These are phyloP conservation scores for Eudemis profundana DNA, from an alignment of 2,888 invertebrate genomes.

Conservation along the genomic window DNA sequence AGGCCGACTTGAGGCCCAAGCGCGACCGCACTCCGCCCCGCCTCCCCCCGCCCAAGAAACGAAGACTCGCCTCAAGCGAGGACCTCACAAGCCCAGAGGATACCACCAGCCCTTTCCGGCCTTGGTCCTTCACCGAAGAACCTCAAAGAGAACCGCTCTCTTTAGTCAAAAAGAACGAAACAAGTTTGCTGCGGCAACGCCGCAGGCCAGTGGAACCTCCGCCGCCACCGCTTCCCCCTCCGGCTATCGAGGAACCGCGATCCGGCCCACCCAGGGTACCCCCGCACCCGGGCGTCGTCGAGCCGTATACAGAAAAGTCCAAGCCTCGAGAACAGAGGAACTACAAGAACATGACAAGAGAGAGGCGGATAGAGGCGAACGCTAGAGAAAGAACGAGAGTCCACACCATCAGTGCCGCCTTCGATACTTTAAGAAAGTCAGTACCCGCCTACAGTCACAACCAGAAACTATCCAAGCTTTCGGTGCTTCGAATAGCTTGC, in stretches of 20 bases:
- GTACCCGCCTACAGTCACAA: conserved; percentile 97
- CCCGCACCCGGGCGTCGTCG: conserved; percentile 80
- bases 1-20: conserved; percentile 83
- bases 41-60: conserved; percentile 88
- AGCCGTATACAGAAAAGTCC: conserved; percentile 60
- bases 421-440: conserved; percentile 93
- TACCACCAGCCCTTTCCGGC: conserved; percentile 85
- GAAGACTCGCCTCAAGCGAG: conserved; percentile 81
- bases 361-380: conserved; percentile 96
- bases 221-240: conserved; percentile 60
- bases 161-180: conserved; percentile 82
- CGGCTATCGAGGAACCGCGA: conserved; percentile 58
- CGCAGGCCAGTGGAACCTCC: conserved; percentile 70
- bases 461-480: conserved; percentile 96
- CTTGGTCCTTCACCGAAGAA: conserved; percentile 87
- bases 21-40: conserved; percentile 76
- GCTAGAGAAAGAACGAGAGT: conserved; percentile 96
- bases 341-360: conserved; percentile 98
- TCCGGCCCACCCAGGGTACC: conserved; percentile 81
- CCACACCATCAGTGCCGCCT: conserved; percentile 98
- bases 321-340: conserved; percentile 90
- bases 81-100: conserved; percentile 73
- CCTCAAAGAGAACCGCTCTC: conserved; percentile 88
- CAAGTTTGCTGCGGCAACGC: conserved; percentile 67
- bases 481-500: conserved; percentile 96